Evolutionary conservation across 2,888 invertebrate genomes (phyloP), one percentile per base, ranked within the genome.

Genomic region (Spodoptera littoralis): DNA sequence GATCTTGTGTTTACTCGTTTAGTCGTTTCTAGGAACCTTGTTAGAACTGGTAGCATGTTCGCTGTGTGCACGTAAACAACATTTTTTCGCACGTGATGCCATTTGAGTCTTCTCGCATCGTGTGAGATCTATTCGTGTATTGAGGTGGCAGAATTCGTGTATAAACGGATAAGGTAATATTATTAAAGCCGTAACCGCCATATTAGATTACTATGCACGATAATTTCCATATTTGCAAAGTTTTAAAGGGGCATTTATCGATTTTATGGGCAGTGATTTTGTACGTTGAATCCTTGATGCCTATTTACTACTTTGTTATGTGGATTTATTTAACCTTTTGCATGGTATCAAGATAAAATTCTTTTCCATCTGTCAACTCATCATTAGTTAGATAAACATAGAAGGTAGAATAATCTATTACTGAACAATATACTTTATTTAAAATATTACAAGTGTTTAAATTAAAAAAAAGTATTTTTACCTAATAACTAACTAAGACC

Each of bases 1-100:
- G 81, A 76, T 80, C 76, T 76, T 58, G 55, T 61, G 71, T 69
- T 75, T 66, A 63, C 76, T 65, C 27, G 57, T 69, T 75, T 66
- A 63, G 72, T 65, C 27, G 57, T 65, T 76, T 75, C 76, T 65
- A 30, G 64, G 80, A 70, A 70, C 53, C 49, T 50, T 24, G 55
- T 36, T 22, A 52, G 45, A 52, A 36, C 51, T 52, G 55, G 58
- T 57, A 36, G 53, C 65, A 59, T 63, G 58, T 52, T 8, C 18
- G 51, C 36, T 60, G 11, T 59, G 56, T 24, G 54, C 65, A 54
- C 60, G 65, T 77, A 64, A 74, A 78, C 77, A 71, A 55, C 72
- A 65, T 65, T 77, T 77, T 73, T 79, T 55, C 56, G 45, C 68
- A 60, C 68, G 68, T 71, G 71, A 48, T 59, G 45, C 55, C 71